Base-by-base conservation (phyloP, 2,888 invertebrate species). In the Eupeodes luniger region DNA sequence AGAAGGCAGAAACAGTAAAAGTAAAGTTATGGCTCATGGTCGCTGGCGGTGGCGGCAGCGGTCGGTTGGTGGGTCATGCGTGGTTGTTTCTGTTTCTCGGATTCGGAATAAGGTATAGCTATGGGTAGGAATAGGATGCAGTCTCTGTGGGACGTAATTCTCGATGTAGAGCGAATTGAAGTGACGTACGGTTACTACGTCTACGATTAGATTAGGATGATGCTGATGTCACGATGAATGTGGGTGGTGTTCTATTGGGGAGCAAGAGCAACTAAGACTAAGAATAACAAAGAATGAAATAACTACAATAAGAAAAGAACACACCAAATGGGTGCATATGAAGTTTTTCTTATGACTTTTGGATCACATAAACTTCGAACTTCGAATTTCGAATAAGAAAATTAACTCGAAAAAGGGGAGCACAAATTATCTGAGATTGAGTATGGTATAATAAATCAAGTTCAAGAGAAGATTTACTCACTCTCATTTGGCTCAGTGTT, bases 241-340 rank as follows among this genome's bases (percentile, higher is more conserved):
- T 83, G 83, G 86, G 83, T 70, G 82, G 62, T 61, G 81, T 62
- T 69, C 64, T 14, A 16, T 69, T 59, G 51, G 12, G 64, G 64
- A 36, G 16, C 66, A 27, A 27, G 27, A 27, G 27, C 27, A 27
- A 5, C 40, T 2, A 27, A 27, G 5, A 34, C 7, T 9, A 55
- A 11, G 19, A 70, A 11, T 19, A 40, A 40, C 11, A 34, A 44
- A 5, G 16, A 62, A 47, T 16, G n/a, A 12, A 19, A n/a, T n/a
- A 9, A 3, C 6, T 12, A 19, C 16, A 12, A 27, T 36, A 5
- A 36, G 36, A 14, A 27, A 49, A 14, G 12, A 12, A 12, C 14
- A 34, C 27, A 57, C 57, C 19, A 27, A 11, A 5, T 2, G 6
- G 12, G 6, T 27, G 12, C 55, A 57, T 11, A 27, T 5, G 10